Evolutionary conservation across 2,797 vertebrate species (phyloP), one percentile per base, ranked within the genome.

Genomic region (Coranthus polyacanthus): DNA sequence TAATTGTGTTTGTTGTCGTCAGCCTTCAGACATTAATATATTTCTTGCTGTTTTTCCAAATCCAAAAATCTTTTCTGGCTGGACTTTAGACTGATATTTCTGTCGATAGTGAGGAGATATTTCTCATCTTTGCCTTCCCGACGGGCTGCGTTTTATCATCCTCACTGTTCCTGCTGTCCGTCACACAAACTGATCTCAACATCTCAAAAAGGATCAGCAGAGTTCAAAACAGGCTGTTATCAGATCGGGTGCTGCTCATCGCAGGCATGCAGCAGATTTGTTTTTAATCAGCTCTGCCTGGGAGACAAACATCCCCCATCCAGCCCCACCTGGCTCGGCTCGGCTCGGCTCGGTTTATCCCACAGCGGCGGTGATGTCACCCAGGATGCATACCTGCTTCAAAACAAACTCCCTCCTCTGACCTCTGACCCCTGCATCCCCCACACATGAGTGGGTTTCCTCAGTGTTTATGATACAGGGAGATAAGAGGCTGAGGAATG

Each of bases 401-500:
- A 69, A 84, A 79, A 76, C 75, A 78, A 34, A 49, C 67, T 9
- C 7, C 41, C 52, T 7, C 20, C 56, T 50, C 17, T 2, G 59
- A 89, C 79, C 86, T 83, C 47, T 72, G 76, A 89, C 84, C 88
- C 46, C 69, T 44, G 15, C 78, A 71, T 59, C 70, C 56, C 63
- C 73, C 70, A 50, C 65, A 72, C 62, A 54, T 51, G 72, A 68
- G 18, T 38, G 54, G 63, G 68, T 50, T 71, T 46, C 45, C 75
- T 56, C 54, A 12, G 51, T 93, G 88, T 93, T 92, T 91, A 90
- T 22, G 45, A 84, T 85, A 67, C 46, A 17, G 46, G 20, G 52
- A 89, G 92, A 93, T 91, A 92, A 93, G 88, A 73, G 51, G 16
- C 45, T 15, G 44, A 79, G 81, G 92, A 93, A 84, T 90, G 83